A percentile compares a stretch with the other conserved stretches of the same genome.
phyloP scores from a whole-genome alignment of 2,888 invertebrate species.

The Euplagia quadripunctaria region DNA sequence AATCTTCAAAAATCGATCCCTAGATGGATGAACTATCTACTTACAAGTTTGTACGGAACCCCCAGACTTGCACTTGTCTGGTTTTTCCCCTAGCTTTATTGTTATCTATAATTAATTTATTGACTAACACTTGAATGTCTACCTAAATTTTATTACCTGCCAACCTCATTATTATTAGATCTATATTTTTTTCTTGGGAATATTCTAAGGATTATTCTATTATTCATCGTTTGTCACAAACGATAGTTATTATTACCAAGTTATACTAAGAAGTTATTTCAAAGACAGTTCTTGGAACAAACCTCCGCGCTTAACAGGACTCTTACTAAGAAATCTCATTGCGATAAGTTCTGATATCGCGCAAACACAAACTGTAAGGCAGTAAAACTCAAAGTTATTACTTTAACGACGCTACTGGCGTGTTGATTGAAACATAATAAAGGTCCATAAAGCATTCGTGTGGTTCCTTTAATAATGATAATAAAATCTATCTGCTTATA shows the following conservation, averaged over 20 bases:
- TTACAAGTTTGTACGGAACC: no score
- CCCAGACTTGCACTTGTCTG: no score
- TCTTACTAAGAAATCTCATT: background rate
- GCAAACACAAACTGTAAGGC: background rate
- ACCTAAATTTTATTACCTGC: no score
- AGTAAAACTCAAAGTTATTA: background rate
- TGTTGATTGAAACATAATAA: background rate
- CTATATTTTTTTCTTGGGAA: background rate
- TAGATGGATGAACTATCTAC: no score
- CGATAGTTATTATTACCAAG: background rate
- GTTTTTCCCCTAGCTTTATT: no score
- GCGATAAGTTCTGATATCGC: constrained; percentile 4
- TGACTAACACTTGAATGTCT: no score
- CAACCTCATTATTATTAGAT: background rate
- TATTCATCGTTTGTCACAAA: background rate
- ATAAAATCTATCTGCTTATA: no score
- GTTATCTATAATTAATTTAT: no score
- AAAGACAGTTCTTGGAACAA: constrained; percentile 3
- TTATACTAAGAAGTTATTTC: background rate
- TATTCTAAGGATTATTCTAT: background rate
- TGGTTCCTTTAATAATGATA: no score
- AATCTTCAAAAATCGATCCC: no score
- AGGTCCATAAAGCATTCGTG: background rate
- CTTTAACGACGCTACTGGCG: background rate
- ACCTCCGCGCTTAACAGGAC: background rate